Conservation (phyloP, 2,797 vertebrate species). For the Peromyscus attwateri region DNA sequence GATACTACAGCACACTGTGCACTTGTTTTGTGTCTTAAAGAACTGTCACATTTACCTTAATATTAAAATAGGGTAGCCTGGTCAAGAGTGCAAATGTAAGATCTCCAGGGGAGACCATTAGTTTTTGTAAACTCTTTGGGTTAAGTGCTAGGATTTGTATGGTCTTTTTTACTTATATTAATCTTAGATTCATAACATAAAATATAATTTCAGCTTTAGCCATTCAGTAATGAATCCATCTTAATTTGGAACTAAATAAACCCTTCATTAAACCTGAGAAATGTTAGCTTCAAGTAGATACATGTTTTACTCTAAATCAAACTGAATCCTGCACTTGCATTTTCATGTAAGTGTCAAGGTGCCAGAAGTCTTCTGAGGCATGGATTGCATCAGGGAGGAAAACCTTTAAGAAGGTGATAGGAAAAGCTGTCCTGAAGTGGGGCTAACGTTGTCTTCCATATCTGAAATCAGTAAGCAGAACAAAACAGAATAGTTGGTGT, state of each 20-base stretch:
- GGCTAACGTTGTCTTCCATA: background rate
- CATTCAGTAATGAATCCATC: slow-evolving; percentile 83
- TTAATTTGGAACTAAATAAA: slow-evolving; percentile 86
- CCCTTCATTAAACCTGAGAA: slow-evolving; percentile 73
- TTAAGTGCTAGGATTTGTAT: slow-evolving; percentile 71
- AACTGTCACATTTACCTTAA: slow-evolving; percentile 1
- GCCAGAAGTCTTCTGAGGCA: slow-evolving; percentile 19
- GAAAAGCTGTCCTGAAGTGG: background rate
- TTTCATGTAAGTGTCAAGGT: background rate
- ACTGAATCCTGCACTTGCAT: slow-evolving; percentile 57
- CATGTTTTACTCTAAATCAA: slow-evolving; percentile 73
- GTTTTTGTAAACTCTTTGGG: slow-evolving; percentile 34
- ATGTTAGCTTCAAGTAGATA: slow-evolving; percentile 77
- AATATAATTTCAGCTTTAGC: slow-evolving; percentile 79
- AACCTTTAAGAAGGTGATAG: slow-evolving; percentile 35
- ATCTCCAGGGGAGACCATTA: background rate
- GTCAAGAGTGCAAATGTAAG: background rate
- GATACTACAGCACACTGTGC: background rate
- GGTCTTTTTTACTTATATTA: slow-evolving; percentile 69
- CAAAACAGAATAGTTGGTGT: background rate
- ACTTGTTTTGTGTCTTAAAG: background rate
- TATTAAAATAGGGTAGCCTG: slow-evolving; percentile 20
- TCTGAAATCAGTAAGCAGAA: slow-evolving; percentile 43
- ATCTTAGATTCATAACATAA: slow-evolving; percentile 75
- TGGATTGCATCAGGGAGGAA: background rate